Percentiles rank a stretch among this genome's conserved stretches.
Conservation (phyloP, 1,140 invertebrate species). For the Drosophila novamexicana region DNA sequence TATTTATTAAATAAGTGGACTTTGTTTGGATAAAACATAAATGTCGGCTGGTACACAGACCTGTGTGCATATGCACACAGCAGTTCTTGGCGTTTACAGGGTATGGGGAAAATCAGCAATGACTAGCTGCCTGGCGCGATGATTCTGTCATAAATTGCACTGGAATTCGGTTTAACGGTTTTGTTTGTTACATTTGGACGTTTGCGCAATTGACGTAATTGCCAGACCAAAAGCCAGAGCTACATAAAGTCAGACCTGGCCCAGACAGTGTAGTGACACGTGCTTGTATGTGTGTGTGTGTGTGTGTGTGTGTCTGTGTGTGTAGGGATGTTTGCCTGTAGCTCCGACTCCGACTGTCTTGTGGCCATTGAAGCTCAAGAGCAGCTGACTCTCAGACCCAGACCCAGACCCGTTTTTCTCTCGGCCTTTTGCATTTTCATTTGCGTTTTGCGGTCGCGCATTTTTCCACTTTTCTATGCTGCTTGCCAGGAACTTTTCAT, state of each 20-base stretch:
- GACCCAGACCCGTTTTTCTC: constrained; percentile 29
- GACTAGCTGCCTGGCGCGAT: constrained; percentile 24
- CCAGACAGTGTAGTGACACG: constrained; percentile 69
- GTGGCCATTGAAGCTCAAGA: constrained; percentile 76
- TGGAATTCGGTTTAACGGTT: constrained; percentile 69
- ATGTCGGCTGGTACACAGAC: no score
- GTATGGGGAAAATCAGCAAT: not conserved
- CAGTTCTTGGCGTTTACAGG: not conserved
- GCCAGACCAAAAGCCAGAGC: constrained; percentile 43
- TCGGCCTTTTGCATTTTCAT: constrained; percentile 64
- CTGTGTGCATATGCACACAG: not conserved
- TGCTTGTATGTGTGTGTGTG: constrained; percentile 11
- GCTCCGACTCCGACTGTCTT: constrained; percentile 28
- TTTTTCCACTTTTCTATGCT: constrained; percentile 18
- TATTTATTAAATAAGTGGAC: no score
- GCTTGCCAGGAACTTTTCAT: constrained; percentile 48
- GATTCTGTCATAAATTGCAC: constrained; percentile 65
- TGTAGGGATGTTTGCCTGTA: constrained; percentile 33
- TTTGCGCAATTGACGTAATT: constrained; percentile 77
- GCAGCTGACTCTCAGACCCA: constrained; percentile 54
- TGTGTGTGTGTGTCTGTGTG: constrained; percentile 1
- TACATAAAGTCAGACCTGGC: constrained; percentile 46
- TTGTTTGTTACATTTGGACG: constrained; percentile 74
- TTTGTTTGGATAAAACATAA: no score
- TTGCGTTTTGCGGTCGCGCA: constrained; percentile 41